Base-by-base conservation (phyloP, 2,888 invertebrate species). In the Melanargia galathea region DNA sequence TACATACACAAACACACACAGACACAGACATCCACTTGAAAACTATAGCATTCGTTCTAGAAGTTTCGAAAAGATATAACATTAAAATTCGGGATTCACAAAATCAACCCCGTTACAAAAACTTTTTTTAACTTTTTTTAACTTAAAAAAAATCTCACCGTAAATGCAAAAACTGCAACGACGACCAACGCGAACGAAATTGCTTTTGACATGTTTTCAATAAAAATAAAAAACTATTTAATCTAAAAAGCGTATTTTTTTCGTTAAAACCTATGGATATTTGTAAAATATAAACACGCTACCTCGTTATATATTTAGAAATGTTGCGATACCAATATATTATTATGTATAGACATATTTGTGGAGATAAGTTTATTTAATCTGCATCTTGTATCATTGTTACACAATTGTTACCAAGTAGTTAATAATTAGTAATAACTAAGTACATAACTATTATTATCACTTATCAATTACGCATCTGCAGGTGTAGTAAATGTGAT, bases 141-240 rank as follows among this genome's bases (percentile, higher is more conserved):
- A n/a, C n/a, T n/a, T n/a, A 49, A 49, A 8, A 6, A 1, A 20
- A 26, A 3, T 75, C 82, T 81, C 69, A 82, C 82, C 79, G 77
- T 76, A 5, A 77, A 60, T 26, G 72, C 62, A 55, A 70, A 74
- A 46, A 78, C 73, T 54, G 78, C 80, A 33, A 78, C 69, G 33
- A 72, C 61, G 54, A 71, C 71, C 60, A 78, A 63, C 10, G 61
- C 60, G 45, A 67, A 54, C 16, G 64, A 33, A 13, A 57, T 62
- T 65, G 45, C 76, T 65, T 76, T 81, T 75, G 68, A 61, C 70
- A 75, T 72, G 64, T 70, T 71, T 16, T 13, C 1, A 35, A 52
- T n/a, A 52, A 10, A 6, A 35, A 18, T 35, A 20, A 35, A 1
- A 13, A 52, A 20, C 2, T 30, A 49, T 49, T 52, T 52, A 52